Evolutionary conservation across 2,888 invertebrate species (phyloP), one percentile per base, ranked within the genome.

Genomic region (Pedicia rivosa): DNA sequence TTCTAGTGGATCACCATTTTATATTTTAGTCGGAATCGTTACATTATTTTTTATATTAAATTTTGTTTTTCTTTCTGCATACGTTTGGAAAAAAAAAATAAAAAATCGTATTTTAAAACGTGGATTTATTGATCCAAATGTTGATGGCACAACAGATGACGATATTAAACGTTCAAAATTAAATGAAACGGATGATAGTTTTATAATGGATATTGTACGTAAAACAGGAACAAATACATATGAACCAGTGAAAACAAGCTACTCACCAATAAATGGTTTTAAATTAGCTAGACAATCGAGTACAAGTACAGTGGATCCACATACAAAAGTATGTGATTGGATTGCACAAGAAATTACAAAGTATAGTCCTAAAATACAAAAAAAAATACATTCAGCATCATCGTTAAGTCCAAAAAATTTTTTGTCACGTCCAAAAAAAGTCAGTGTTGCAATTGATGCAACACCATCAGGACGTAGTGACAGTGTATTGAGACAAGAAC

Each of bases 271-370:
- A 42, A 60, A 65, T 47, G 70, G 71, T 44, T 74, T 73, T 48
- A 74, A 76, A 53, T 57, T 80, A 19, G 68, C 76, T 14, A 59
- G 81, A 15, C 78, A 81, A 55, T 68, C 79, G 50, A 83, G 82
- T 5, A 73, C 71, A 5, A 83, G 82, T 43, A 86, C 86, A 1
- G 72, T 87, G 44, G 86, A 87, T 55, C 80, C 86, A 0, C 79
- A 84, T 51, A 78, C 82, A 10, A 86, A 86, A 66, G 86, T 87
- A 2, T 69, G 77, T 43, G 82, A 86, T 47, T 86, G 87, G 87
- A 86, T 87, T 47, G 73, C 79, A 1, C 77, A 79, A 44, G 81
- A 82, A 55, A 75, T 80, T 24, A 74, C 77, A 46, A 70, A 75
- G 52, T 77, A 74, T 48, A 77, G 78, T 35, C 78, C 78, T 1